Evolutionary conservation across 2,797 vertebrate species (phyloP), one percentile per base, ranked within the genome.

Genomic region (Myotis planiceps): DNA sequence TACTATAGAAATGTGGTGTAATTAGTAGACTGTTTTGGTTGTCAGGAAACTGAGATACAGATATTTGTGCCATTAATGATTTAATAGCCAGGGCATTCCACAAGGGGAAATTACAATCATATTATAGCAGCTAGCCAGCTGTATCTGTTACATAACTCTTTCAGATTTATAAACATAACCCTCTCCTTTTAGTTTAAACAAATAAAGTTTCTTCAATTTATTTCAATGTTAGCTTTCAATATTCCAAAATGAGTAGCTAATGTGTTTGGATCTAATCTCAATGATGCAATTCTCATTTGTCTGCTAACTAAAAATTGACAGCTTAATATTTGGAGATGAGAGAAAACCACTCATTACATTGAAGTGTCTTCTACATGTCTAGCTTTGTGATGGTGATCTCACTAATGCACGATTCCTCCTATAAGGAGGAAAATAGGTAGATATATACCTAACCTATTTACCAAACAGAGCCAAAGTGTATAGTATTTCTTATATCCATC

Each of bases 61-160:
- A 97, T 96, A 85, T 94, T 96, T 95, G 78, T 68, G 94, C 37
- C 88, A 96, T 93, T 97, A 97, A 79, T 95, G 90, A 98, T 97
- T 97, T 95, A 96, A 79, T 97, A 95, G 39, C 60, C 87, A 92
- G 69, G 96, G 93, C 39, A 9, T 65, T 94, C 45, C 23, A 90
- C 69, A 65, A 96, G 63, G 76, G 92, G 89, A 98, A 97, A 81
- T 90, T 88, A 58, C 45, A 72, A 47, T 42, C 71, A 92, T 92
- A 97, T 88, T 86, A 58, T 9, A 97, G 84, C 82, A 95, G 63
- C 72, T 51, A 96, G 63, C 69, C 82, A 94, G 95, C 94, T 97
- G 94, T 89, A 82, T 95, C 78, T 94, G 0, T 37, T 75, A 25
- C 45, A 75, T 68, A 95, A 95, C 34, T 9, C 53, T 76, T 94